Base-by-base conservation (phyloP, 2,888 invertebrate genomes). In the Zaprionus bogoriensis region DNA sequence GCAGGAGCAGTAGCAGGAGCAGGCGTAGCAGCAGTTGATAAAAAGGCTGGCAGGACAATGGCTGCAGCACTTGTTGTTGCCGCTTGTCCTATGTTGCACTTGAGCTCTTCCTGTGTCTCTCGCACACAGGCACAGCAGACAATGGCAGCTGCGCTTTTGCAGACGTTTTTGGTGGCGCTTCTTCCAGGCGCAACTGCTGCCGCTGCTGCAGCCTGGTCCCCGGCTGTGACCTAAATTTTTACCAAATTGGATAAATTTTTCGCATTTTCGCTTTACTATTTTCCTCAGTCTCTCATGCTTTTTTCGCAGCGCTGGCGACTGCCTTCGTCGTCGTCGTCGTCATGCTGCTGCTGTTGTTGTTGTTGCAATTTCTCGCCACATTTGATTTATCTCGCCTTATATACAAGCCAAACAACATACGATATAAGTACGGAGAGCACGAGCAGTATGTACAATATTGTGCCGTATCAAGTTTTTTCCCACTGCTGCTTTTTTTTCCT, bases 241-340 rank as follows among this genome's bases (percentile, higher is more conserved):
- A 81, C 87, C 81, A 88, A 88, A 88, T 88, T 88, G 88, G 87
- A 88, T 88, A 88, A 84, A 88, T 88, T 88, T 88, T 88, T 88
- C 88, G 87, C 87, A 86, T 87, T 87, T 87, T 86, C 84, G 67
- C 75, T 77, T 71, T 69, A 63, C 58, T 57, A 36, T 57, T 51
- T 63, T 58, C 19, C 51, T 42, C 61, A 44, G 39, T 27, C 10
- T 28, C 53, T 44, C n/a, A n/a, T n/a, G n/a, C n/a, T 61, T 61
- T 54, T 65, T 44, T 50, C 72, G 59, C 67, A 55, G 55, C 58
- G 74, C 52, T 54, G 77, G 53, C 70, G 62, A 52, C 59, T 57
- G 38, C 30, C 4, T 57, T 17, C 23, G 28, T 22, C 28, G 45
- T 51, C 19, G 41, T 42, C 9, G 52, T 47, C 52, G 53, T 55